Evolutionary conservation across 2,113 vertebrate species (phyloP).

Genomic region (Barnardius zonarius): DNA sequence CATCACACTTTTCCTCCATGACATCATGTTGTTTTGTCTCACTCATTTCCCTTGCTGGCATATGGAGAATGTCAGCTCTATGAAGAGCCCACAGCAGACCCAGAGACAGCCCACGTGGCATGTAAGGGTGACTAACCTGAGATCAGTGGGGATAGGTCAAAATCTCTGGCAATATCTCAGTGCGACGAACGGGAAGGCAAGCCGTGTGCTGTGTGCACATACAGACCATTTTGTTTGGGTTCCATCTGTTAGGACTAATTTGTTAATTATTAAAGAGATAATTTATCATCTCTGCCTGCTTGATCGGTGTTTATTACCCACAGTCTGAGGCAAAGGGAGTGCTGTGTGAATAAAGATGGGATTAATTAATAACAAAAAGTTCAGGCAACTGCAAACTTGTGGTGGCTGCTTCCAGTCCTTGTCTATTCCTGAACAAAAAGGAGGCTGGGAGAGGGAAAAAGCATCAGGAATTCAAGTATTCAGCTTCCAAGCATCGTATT

Average conservation of each 20-base stretch:
- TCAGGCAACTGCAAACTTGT: conserved; percentile 34
- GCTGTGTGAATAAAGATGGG: conserved; percentile 67
- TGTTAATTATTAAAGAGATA: conserved; percentile 77
- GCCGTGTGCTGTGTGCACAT: background rate
- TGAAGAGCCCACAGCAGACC: background rate
- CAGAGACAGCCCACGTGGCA: background rate
- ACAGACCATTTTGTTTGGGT: conserved; percentile 68
- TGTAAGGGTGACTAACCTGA: background rate
- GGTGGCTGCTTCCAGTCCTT: background rate
- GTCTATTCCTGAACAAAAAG: background rate
- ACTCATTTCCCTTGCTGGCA: background rate
- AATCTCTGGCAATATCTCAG: background rate
- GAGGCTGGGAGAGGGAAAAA: background rate
- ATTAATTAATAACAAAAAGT: conserved; percentile 72
- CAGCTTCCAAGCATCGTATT: background rate
- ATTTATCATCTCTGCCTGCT: conserved; percentile 71
- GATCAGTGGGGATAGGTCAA: background rate
- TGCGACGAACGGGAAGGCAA: background rate
- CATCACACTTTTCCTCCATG: background rate
- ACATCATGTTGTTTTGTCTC: background rate
- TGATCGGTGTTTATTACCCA: conserved; percentile 72
- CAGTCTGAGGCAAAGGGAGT: conserved; percentile 56
- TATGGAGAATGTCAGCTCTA: background rate
- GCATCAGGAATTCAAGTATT: background rate
- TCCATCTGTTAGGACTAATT: conserved; percentile 77